Evolutionary conservation across 2,797 vertebrate genomes (phyloP), one percentile per base, ranked within the genome.

Genomic region (Acanthis flammea): DNA sequence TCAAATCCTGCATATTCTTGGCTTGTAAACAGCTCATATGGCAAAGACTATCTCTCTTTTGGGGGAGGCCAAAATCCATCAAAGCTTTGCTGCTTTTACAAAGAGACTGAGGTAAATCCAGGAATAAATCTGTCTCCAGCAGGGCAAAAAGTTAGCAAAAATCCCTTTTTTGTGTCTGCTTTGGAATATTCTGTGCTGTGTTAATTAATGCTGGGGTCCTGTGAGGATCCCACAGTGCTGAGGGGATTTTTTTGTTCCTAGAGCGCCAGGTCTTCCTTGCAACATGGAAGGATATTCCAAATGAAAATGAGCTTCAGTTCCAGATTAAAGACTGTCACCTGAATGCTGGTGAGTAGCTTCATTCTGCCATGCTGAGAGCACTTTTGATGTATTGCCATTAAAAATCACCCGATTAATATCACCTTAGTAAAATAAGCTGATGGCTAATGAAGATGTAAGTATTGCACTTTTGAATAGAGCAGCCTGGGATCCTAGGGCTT

Each of bases 231-330:
- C 35, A 60, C 42, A 39, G 30, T 55, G 48, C 45, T 63, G 76
- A 90, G 73, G 1, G 47, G 0, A 1, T 7, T 37, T 88, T 88
- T 81, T 19, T 86, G 33, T 73, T 45, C 75, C 55, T 73, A 99
- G 99, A 99, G 94, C 99, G 99, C 75, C 99, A 99, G 96, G 99
- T 99, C 91, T 99, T 99, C 97, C 98, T 99, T 78, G 99, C 99
- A 42, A 99, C 99, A 25, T 99, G 99, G 99, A 99, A 99, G 67
- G 99, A 99, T 97, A 99, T 99, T 92, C 99, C 99, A 58, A 99
- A 99, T n/a, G 99, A 99, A 97, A 99, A 99, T 1, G 99, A 99
- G 96, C 98, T 99, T 18, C 99, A 99, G 96, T 99, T 99, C 97
- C 99, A 99, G 98, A 99, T 99, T 95, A 99, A 99, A 97, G 99